Percentiles rank a stretch among this genome's conserved stretches.
Evolutionary conservation across 2,888 invertebrate species (phyloP).

Genomic region (Koerneria pararmatus): DNA sequence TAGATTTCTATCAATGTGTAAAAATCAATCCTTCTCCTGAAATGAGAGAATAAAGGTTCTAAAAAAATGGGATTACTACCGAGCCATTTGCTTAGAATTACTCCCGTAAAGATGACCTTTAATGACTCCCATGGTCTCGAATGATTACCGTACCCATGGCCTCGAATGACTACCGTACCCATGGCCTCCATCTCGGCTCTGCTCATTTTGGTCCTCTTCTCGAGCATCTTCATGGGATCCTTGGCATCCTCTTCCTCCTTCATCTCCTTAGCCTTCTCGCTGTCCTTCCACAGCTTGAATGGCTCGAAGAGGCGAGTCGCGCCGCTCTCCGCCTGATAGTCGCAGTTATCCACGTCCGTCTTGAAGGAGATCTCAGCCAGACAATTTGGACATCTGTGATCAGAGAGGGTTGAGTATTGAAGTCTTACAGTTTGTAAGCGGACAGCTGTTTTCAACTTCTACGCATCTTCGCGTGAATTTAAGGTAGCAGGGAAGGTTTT

Average conservation of each 20-base stretch:
- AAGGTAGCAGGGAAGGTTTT: too few relatives aligned
- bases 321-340: slow-evolving; percentile 92
- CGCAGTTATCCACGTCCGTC: slow-evolving; percentile 92
- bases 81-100: too few relatives aligned
- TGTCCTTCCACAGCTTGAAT: slow-evolving; percentile 64
- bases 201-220: slow-evolving; percentile 93
- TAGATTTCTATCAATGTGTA: neutral
- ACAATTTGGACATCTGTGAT: slow-evolving; percentile 80
- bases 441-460: too few relatives aligned
- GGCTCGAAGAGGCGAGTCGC: slow-evolving; percentile 98
- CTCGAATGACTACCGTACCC: slow-evolving; percentile 68
- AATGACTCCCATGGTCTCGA: neutral
- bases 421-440: too few relatives aligned
- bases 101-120: too few relatives aligned
- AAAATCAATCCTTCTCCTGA: neutral
- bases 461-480: too few relatives aligned
- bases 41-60: too few relatives aligned
- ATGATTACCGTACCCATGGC: neutral
- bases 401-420: too few relatives aligned
- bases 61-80: too few relatives aligned
- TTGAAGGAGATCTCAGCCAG: slow-evolving; percentile 97
- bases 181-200: slow-evolving; percentile 89
- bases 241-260: slow-evolving; percentile 93
- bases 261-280: slow-evolving; percentile 75
- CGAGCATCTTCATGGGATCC: slow-evolving; percentile 90